These are phyloP conservation scores for Pteruthius melanotis DNA, from an alignment of 2,113 vertebrate genomes.

Conservation along the genomic window DNA sequence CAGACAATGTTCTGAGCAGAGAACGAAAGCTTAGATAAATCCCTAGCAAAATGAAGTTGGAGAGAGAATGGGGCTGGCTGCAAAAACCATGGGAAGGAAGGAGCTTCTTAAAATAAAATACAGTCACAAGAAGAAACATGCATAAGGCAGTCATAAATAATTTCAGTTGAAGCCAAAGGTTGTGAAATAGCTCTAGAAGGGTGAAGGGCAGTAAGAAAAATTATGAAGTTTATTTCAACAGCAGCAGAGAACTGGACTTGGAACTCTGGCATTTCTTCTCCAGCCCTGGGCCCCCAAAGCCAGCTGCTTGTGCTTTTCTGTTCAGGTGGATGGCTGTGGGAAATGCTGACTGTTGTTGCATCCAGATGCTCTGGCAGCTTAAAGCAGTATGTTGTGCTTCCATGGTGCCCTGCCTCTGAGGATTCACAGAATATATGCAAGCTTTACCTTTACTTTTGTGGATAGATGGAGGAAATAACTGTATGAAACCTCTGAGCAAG, in stretches of 20 bases:
- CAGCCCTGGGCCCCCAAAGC: not conserved
- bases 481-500: not conserved
- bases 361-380: not conserved
- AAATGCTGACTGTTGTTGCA: not conserved
- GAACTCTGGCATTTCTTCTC: not conserved
- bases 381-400: not conserved
- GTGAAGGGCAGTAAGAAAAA: not conserved
- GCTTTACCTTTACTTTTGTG: not conserved
- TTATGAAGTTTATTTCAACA: not conserved
- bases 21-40: conserved; percentile 2
- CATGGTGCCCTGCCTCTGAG: not conserved
- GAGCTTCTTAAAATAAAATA: not conserved
- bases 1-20: conserved; percentile 2
- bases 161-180: not conserved
- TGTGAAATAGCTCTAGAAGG: not conserved
- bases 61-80: not conserved
- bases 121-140: not conserved
- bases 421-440: fast-evolving
- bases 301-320: not conserved
- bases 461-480: not conserved
- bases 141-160: not conserved
- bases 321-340: not conserved
- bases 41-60: not conserved
- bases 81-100: not conserved
- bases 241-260: not conserved